Conservation (phyloP, 1,140 invertebrate genomes). For the Arion vulgaris region DNA sequence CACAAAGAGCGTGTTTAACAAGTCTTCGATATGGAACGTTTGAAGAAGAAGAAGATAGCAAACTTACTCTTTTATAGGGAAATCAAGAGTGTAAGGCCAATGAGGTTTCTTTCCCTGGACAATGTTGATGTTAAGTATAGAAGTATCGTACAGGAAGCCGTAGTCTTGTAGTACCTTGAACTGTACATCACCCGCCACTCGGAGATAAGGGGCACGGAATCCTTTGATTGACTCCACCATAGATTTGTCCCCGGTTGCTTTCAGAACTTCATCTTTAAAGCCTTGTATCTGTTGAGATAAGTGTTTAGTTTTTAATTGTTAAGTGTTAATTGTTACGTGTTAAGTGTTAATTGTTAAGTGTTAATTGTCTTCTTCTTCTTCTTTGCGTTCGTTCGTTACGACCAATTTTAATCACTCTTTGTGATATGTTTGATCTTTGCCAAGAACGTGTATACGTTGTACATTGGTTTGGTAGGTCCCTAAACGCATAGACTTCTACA, state of each 20-base stretch:
- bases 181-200: constrained; percentile 1
- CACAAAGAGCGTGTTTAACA: no score
- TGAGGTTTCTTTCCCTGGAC: background rate
- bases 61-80: background rate
- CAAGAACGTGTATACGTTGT: no score
- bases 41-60: background rate
- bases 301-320: no score
- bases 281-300: constrained; percentile 13
- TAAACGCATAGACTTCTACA: no score
- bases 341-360: no score
- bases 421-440: no score
- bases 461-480: no score
- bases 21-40: no score
- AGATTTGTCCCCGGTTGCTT: background rate
- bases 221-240: background rate
- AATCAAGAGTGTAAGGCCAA: constrained; percentile 19
- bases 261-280: background rate
- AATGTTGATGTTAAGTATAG: background rate
- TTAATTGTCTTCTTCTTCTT: no score
- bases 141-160: constrained; percentile 4
- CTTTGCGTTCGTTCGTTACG: no score
- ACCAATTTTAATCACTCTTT: no score
- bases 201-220: background rate
- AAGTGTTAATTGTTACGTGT: no score
- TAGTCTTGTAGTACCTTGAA: background rate